Percentiles rank a stretch among this genome's conserved stretches.
Evolutionary conservation across 2,888 invertebrate genomes (phyloP).

Genomic region (Phyllotreta striolata): DNA sequence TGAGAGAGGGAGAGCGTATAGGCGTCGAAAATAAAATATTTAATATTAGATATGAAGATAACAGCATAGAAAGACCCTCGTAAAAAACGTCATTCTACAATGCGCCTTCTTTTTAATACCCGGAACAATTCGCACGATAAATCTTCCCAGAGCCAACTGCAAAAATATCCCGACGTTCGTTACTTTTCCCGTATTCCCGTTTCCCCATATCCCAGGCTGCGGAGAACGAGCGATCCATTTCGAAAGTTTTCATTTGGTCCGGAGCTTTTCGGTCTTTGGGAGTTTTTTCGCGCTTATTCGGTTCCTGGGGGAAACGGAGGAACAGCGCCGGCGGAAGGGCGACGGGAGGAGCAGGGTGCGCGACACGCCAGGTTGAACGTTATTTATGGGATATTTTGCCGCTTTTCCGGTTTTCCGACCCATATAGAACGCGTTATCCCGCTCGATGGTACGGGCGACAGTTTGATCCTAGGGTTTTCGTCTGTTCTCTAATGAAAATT

Average conservation of each 20-base stretch:
- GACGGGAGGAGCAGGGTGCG: conserved; percentile 44
- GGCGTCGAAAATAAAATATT: conserved; percentile 9
- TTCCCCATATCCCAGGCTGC: conserved; percentile 20
- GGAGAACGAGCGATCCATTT: conserved; percentile 37
- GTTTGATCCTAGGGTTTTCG: conserved; percentile 30
- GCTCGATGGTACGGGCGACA: conserved; percentile 49
- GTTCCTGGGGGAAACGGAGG: conserved; percentile 39
- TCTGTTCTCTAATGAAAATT: conserved; percentile 29
- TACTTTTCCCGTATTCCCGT: conserved; percentile 29
- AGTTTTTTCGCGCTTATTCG: conserved; percentile 46
- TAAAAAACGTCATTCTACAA: conserved; percentile 18
- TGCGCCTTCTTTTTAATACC: conserved; percentile 23
- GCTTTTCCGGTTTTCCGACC: conserved; percentile 42
- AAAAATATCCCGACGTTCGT: conserved; percentile 31
- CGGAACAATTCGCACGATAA: conserved; percentile 30
- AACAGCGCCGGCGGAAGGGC: conserved; percentile 33
- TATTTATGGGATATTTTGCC: conserved; percentile 62
- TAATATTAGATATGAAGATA: conserved; percentile 1
- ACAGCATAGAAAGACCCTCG: conserved; percentile 10
- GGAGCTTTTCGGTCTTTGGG: conserved; percentile 42
- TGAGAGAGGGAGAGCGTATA: neutral
- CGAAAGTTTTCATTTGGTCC: conserved; percentile 43
- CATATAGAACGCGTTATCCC: conserved; percentile 57
- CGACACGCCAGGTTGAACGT: conserved; percentile 60
- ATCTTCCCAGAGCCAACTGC: conserved; percentile 29